phyloP scores from a whole-genome alignment of 2,888 invertebrate species.

The Enchytraeus crypticus region DNA sequence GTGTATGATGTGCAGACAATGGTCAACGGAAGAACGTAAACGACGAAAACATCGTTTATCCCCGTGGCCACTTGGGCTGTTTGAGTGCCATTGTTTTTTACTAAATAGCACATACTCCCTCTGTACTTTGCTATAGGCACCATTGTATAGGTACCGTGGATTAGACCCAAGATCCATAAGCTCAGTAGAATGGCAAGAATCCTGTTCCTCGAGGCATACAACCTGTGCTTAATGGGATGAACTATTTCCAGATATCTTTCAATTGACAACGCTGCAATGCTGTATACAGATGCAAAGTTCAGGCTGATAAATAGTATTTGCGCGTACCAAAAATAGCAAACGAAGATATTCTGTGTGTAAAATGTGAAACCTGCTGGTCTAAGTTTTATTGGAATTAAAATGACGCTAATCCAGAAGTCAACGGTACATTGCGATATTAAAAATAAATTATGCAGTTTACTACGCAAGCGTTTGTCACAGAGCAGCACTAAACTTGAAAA shows the following conservation, averaged over 20 bases:
- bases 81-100: too few species aligned
- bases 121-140: neutral
- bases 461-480: too few species aligned
- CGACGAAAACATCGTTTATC: neutral
- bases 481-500: too few species aligned
- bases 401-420: too few species aligned
- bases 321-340: neutral
- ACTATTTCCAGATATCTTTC: neutral
- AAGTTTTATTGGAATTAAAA: too few species aligned
- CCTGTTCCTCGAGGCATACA: neutral
- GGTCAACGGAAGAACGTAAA: neutral
- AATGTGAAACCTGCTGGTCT: too few species aligned
- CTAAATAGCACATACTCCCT: neutral
- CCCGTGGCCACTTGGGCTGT: too few species aligned
- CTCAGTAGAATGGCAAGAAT: neutral
- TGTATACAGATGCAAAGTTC: neutral
- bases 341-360: neutral
- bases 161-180: neutral
- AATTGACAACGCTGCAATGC: neutral
- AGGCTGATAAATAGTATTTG: neutral
- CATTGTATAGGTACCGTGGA: neutral
- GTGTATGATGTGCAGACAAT: too few species aligned
- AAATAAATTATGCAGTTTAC: too few species aligned
- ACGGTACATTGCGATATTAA: too few species aligned
- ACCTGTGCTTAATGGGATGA: neutral